Evolutionary conservation across 2,888 invertebrate genomes (phyloP), one percentile per base, ranked within the genome.

Genomic region (Anthrax anthrax): DNA sequence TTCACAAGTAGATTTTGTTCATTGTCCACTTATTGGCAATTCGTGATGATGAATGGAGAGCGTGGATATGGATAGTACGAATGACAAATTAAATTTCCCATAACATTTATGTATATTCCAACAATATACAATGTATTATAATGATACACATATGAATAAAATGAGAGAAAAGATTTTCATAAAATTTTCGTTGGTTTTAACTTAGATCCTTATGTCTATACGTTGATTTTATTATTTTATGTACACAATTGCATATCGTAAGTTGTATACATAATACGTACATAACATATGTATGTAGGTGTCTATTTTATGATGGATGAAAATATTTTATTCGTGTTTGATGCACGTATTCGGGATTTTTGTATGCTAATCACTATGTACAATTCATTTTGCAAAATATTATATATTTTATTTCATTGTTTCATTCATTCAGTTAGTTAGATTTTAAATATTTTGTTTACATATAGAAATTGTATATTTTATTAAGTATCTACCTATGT

Each of bases 261-360:
- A n/a, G n/a, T n/a, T n/a, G n/a, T n/a, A n/a, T n/a, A n/a, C n/a
- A n/a, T n/a, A 6, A 8, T 23, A 23, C 8, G 23, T 23, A 23
- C 23, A 23, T 23, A 23, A 23, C 23, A 23, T 23, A 23, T 23
- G 8, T 23, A 8, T 8, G 23, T 23, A 23, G 4, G 23, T 36
- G 41, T 36, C 17, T 36, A 45, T 40, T 40, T 42, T 48, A 39
- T 44, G 44, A 32, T 41, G 18, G 17, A 23, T 6, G 8, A 23
- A 23, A 23, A 23, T 23, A 23, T 23, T 23, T 23, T 23, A 23
- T 23, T 6, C 4, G 44, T 52, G 50, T 50, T 51, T 51, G 44
- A 39, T 52, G 55, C 56, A 56, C 56, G 56, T 56, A 55, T 54
- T 55, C 42, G 49, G 56, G 56, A 56, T 56, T 56, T 55, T 56